Evolutionary conservation across 1,140 invertebrate species (phyloP).

Genomic region (Leptinotarsa lineolata): DNA sequence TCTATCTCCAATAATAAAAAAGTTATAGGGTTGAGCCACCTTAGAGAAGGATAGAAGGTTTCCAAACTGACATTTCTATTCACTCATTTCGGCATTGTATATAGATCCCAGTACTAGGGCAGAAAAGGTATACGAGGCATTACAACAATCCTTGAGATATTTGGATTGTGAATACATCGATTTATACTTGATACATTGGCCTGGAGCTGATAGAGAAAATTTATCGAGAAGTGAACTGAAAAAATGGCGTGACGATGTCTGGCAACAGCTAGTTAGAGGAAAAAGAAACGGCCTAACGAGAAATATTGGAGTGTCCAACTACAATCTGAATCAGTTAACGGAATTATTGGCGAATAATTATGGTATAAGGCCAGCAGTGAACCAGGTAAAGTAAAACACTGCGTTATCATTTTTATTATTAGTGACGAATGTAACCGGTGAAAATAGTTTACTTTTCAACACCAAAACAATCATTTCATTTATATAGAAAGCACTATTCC

Average conservation of each 20-base stretch:
- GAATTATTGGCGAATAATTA: constrained; percentile 66
- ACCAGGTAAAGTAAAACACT: constrained; percentile 66
- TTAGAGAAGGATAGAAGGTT: too few relatives aligned
- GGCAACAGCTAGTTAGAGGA: constrained; percentile 69
- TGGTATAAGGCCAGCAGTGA: constrained; percentile 70
- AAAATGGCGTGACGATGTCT: constrained; percentile 60
- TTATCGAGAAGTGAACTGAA: neutral
- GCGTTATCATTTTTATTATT: too few relatives aligned
- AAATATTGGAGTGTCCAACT: constrained; percentile 86
- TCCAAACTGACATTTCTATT: too few relatives aligned
- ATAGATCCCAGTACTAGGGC: too few relatives aligned
- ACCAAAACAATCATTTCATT: too few relatives aligned
- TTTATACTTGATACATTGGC: constrained; percentile 88
- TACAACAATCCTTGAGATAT: constrained; percentile 66
- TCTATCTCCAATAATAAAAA: too few relatives aligned
- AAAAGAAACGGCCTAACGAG: constrained; percentile 66
- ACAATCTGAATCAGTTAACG: constrained; percentile 71
- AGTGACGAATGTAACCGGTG: too few relatives aligned
- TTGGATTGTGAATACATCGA: constrained; percentile 75
- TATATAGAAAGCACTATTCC: too few relatives aligned
- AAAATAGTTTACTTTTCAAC: too few relatives aligned
- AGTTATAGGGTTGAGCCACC: too few relatives aligned
- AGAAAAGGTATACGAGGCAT: constrained; percentile 63
- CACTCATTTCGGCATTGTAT: too few relatives aligned
- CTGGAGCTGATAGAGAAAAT: constrained; percentile 60